Conservation (phyloP, 2,888 invertebrate genomes). For the Catocala nupta region DNA sequence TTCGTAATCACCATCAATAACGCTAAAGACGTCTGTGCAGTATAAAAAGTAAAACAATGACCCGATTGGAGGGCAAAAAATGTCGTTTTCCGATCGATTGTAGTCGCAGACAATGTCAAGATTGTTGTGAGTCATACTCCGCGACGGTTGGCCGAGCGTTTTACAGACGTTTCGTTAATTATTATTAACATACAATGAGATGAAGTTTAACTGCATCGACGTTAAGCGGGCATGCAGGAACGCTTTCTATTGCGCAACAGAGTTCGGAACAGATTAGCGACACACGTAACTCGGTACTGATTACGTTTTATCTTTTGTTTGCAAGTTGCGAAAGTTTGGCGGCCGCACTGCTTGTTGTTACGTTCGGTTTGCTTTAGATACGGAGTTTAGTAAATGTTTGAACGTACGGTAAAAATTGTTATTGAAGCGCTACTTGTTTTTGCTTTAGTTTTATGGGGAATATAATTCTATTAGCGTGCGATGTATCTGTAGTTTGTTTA, state of each 20-base stretch:
- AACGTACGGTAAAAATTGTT: background rate
- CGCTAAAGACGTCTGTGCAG: slow-evolving; percentile 39
- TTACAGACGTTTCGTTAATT: slow-evolving; percentile 45
- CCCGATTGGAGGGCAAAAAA: slow-evolving; percentile 49
- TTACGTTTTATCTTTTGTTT: slow-evolving; percentile 50
- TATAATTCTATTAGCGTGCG: too few relatives aligned
- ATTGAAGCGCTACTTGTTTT: background rate
- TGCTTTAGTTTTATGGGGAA: background rate
- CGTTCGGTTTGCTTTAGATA: slow-evolving; percentile 26
- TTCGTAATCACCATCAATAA: slow-evolving; percentile 40
- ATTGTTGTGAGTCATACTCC: slow-evolving; percentile 51
- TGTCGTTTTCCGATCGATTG: slow-evolving; percentile 53
- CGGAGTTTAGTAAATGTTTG: background rate
- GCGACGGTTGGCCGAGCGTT: slow-evolving; percentile 35
- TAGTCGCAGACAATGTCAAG: slow-evolving; percentile 52
- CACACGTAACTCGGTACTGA: slow-evolving; percentile 37
- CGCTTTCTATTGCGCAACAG: slow-evolving; percentile 55
- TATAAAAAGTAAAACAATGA: slow-evolving; percentile 60
- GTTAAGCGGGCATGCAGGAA: slow-evolving; percentile 33
- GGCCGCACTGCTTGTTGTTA: slow-evolving; percentile 34
- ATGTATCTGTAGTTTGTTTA: too few relatives aligned
- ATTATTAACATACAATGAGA: slow-evolving; percentile 60
- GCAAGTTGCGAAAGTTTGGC: slow-evolving; percentile 37
- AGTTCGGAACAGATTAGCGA: slow-evolving; percentile 42
- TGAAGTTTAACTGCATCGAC: slow-evolving; percentile 37